Percentiles rank a stretch among this genome's conserved stretches.
Evolutionary conservation across 2,113 vertebrate genomes (phyloP).

Genomic region (Aldabrachelys gigantea): DNA sequence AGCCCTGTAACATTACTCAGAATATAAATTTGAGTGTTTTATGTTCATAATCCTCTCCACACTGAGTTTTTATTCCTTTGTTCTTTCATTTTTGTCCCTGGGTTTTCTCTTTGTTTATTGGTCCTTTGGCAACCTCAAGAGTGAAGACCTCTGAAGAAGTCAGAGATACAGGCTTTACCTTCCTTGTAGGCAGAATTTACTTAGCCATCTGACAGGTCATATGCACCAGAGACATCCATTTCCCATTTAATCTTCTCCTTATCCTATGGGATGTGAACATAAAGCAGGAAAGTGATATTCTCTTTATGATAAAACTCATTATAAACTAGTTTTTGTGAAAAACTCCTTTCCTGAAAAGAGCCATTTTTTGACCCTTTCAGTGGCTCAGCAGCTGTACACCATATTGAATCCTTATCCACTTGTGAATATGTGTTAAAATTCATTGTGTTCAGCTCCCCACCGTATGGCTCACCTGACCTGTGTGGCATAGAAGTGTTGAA

Average conservation of each 20-base stretch:
- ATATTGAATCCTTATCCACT: background rate
- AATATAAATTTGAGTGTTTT: background rate
- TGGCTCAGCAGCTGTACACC: background rate
- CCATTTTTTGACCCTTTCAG: background rate
- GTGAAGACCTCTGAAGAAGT: background rate
- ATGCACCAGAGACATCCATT: background rate
- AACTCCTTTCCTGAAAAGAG: background rate
- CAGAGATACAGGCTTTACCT: background rate
- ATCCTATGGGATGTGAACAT: background rate
- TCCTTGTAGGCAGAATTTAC: fast-evolving
- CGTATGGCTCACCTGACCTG: background rate
- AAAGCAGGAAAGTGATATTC: background rate
- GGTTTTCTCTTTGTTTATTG: background rate
- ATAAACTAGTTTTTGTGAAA: background rate
- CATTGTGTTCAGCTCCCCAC: background rate
- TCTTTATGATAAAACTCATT: background rate
- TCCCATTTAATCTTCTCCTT: background rate
- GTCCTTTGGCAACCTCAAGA: background rate
- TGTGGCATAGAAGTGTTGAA: background rate
- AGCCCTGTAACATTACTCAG: background rate
- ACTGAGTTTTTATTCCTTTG: background rate
- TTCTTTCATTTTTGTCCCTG: background rate
- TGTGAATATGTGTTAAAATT: background rate
- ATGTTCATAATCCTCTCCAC: background rate
- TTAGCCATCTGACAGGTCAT: background rate